These are phyloP conservation scores for Opisthograptis luteolata DNA, from an alignment of 2,888 invertebrate genomes.

Conservation along the genomic window DNA sequence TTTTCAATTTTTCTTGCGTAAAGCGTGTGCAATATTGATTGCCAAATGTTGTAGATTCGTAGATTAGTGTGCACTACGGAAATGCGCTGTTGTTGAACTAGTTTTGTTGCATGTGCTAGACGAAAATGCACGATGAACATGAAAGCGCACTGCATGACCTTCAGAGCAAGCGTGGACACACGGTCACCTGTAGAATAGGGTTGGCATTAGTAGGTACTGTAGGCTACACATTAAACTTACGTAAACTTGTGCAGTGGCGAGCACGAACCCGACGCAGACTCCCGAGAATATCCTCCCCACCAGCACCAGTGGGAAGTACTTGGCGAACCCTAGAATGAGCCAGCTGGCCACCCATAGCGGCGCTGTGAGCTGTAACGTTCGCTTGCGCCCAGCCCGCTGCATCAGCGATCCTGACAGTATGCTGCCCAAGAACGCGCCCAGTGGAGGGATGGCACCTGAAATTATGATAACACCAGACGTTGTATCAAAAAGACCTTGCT, in stretches of 20 bases:
- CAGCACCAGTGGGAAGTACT: slow-evolving; percentile 71
- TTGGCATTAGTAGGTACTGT: no score
- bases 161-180: no score
- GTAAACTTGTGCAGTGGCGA: slow-evolving; percentile 87
- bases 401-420: slow-evolving; percentile 80
- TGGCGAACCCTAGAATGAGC: slow-evolving; percentile 81
- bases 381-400: slow-evolving; percentile 80
- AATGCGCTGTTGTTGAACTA: no score
- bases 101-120: no score
- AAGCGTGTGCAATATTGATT: no score
- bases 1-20: no score
- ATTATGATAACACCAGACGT: slow-evolving; percentile 6
- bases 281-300: slow-evolving; percentile 84
- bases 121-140: no score
- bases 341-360: slow-evolving; percentile 82
- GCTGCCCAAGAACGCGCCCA: slow-evolving; percentile 84
- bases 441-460: slow-evolving; percentile 82
- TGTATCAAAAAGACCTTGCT: no score
- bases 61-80: no score
- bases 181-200: no score
- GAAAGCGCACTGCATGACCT: no score
- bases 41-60: no score
- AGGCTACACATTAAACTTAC: slow-evolving; percentile 64
- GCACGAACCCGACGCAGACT: slow-evolving; percentile 83
- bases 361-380: slow-evolving; percentile 76